phyloP scores from a whole-genome alignment of 2,797 vertebrate genomes.

The Myotis findleyi region DNA sequence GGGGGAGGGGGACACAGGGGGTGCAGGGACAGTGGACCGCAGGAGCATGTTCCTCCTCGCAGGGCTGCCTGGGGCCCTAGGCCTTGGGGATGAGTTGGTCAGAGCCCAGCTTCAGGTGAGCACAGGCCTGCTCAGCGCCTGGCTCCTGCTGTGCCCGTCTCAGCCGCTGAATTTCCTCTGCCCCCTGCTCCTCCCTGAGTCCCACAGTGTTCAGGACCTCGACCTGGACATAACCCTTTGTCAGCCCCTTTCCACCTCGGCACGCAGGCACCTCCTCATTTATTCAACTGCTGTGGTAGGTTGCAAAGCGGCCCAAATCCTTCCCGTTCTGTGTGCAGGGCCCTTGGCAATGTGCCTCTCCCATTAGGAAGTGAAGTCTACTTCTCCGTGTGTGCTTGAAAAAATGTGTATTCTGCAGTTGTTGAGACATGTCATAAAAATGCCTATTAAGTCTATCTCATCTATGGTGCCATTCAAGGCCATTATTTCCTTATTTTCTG shows the following conservation, averaged over 20 bases:
- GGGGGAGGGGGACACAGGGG: not conserved
- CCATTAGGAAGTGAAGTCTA: not conserved
- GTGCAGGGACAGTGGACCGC: not conserved
- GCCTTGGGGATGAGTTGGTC: not conserved
- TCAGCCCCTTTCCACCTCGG: not conserved
- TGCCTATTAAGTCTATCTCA: not conserved
- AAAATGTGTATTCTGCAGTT: not conserved
- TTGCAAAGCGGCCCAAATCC: not conserved
- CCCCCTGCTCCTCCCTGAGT: no score
- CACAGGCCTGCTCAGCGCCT: not conserved
- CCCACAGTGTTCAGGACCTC: not conserved
- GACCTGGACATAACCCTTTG: not conserved
- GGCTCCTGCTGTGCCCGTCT: no score
- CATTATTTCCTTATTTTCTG: not conserved
- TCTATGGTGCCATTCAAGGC: not conserved
- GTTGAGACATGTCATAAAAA: not conserved
- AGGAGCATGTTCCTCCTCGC: rapidly evolving
- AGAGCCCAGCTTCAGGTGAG: not conserved
- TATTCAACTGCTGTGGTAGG: rapidly evolving
- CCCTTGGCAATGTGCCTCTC: rapidly evolving
- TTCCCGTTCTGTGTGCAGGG: not conserved
- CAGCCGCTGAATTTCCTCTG: not conserved
- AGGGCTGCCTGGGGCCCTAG: not conserved
- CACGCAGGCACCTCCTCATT: not conserved
- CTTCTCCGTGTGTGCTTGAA: not conserved